Conservation (phyloP, 2,797 vertebrate genomes). For the Ibycter americanus region DNA sequence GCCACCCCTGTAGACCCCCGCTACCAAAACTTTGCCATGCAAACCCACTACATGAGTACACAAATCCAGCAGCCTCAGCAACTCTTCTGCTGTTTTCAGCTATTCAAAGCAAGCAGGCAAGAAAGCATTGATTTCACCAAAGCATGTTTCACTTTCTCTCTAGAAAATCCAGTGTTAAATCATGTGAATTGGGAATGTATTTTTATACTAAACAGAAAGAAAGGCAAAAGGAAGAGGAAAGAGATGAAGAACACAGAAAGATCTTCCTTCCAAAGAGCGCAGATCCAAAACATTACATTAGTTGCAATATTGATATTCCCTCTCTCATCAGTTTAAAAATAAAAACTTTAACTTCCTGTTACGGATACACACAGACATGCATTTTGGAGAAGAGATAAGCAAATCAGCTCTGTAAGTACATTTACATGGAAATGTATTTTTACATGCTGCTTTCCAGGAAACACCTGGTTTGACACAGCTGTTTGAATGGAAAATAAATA, state of each 20-base stretch:
- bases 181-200: background rate
- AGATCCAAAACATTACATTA: background rate
- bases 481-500: background rate
- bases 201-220: background rate
- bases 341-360: background rate
- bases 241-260: background rate
- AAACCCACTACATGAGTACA: background rate
- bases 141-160: background rate
- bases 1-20: too few species aligned
- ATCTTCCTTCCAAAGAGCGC: rapidly evolving
- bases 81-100: background rate
- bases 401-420: background rate
- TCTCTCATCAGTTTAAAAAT: background rate
- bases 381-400: background rate
- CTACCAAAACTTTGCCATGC: too few species aligned
- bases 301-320: background rate
- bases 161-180: background rate
- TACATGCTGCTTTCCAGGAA: background rate
- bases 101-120: background rate
- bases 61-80: background rate
- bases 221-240: background rate
- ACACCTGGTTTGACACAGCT: background rate
- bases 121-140: background rate
- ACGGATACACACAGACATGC: rapidly evolving
- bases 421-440: background rate